Evolutionary conservation across 2,113 vertebrate genomes (phyloP), one percentile per base, ranked within the genome.

Genomic region (Oceanodroma tethys): DNA sequence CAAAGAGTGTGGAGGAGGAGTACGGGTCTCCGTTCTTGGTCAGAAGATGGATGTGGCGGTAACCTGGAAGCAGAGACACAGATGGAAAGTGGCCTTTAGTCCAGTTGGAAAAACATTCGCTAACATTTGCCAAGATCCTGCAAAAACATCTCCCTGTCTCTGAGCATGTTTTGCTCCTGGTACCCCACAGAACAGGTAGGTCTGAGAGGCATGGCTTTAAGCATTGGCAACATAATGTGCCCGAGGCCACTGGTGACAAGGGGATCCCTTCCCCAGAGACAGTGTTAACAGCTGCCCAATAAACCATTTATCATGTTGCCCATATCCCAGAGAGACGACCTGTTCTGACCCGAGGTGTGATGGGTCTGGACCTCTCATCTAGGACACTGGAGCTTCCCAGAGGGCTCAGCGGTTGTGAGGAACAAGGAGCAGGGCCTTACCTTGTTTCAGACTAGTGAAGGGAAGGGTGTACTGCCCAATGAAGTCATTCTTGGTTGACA

Each of bases 31-130:
- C 99, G 0, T 98, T 98, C 98, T 99, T 99, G 47, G 98, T 99
- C 81, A 99, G 97, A 59, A 99, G 98, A 16, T 99, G 99, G 70
- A 99, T 96, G 29, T 99, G 99, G 45, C 99, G 99, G 95, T 99
- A 99, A 48, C 99, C 99, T 99, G 94, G 58, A 74, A 87, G 95
- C 89, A 65, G 32, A 84, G 27, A 45, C 48, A 70, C 70, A 88
- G 92, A 65, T 50, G 72, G 72, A 40, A 82, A 60, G 42, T 5
- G 60, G 66, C 66, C 72, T 85, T 94, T 50, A 59, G 79, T 58
- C 55, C 11, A 5, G 7, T 0, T 20, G 38, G 67, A 48, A 73
- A 81, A 86, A 26, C 0, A 11, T 40, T 86, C 32, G 11, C 42
- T 58, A 5, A 16, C 14, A 5, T 65, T 65, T 90, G 53, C 66